Conservation (phyloP, 1,140 invertebrate species). For the Papilio helenus region DNA sequence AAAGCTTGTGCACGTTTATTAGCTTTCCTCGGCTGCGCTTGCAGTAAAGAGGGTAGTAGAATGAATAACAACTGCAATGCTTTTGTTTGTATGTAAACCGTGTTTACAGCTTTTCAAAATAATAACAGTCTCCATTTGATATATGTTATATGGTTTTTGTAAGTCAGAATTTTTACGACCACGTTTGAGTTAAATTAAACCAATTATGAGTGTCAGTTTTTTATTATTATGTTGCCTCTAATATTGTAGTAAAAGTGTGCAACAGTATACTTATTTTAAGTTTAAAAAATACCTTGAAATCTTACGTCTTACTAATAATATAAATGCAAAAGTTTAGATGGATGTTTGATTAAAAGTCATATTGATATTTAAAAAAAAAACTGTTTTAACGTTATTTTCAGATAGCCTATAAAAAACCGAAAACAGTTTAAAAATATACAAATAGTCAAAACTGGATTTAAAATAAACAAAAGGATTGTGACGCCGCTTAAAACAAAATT, state of each 20-base stretch:
- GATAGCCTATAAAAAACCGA: neutral
- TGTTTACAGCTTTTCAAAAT: slow-evolving; percentile 28
- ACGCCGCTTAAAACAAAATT: neutral
- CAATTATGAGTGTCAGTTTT: too few relatives aligned
- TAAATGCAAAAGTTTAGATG: too few relatives aligned
- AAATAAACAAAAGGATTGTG: neutral
- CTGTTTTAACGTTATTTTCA: too few relatives aligned
- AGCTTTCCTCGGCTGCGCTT: slow-evolving; percentile 10
- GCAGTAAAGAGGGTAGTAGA: slow-evolving; percentile 20
- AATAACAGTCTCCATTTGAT: neutral
- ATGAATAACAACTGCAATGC: neutral
- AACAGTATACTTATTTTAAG: too few relatives aligned
- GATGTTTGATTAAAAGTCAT: too few relatives aligned
- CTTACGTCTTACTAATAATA: too few relatives aligned
- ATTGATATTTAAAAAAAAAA: too few relatives aligned
- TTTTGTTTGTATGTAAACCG: slow-evolving; percentile 31
- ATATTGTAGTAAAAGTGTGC: too few relatives aligned
- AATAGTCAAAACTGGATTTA: neutral
- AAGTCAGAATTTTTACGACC: neutral
- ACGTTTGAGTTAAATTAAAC: neutral
- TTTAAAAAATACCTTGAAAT: too few relatives aligned
- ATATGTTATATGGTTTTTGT: neutral
- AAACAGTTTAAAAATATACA: neutral
- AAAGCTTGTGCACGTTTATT: slow-evolving; percentile 20
- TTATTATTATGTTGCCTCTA: too few relatives aligned